These are phyloP conservation scores for Dryas iulia DNA, from an alignment of 1,140 invertebrate species.

Conservation along the genomic window DNA sequence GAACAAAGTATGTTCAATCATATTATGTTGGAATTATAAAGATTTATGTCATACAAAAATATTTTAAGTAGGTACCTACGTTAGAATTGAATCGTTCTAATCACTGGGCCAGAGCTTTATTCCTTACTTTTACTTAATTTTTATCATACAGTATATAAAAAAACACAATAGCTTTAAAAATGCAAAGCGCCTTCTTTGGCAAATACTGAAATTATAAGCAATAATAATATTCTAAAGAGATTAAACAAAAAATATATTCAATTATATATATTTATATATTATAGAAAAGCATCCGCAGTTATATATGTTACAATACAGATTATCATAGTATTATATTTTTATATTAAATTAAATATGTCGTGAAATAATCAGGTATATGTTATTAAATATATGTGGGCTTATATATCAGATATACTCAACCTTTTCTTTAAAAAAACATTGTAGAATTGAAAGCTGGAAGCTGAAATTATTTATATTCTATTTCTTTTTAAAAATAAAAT, in stretches of 20 bases:
- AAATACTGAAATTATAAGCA: background rate
- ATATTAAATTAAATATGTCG: too few species aligned
- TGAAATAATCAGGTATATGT: too few species aligned
- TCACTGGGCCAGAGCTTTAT: background rate
- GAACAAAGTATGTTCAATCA: background rate
- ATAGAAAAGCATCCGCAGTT: background rate
- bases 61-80: background rate
- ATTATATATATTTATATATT: background rate
- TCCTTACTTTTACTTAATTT: background rate
- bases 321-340: too few species aligned
- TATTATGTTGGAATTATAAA: background rate
- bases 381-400: too few species aligned
- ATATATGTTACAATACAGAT: background rate
- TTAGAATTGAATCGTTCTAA: background rate
- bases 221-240: background rate
- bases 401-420: too few species aligned
- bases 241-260: background rate
- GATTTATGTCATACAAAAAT: background rate
- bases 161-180: background rate
- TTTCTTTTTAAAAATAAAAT: too few species aligned
- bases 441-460: too few species aligned
- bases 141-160: background rate
- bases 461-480: too few species aligned
- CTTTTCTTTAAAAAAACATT: too few species aligned
- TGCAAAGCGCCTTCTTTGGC: background rate